Evolutionary conservation across 2,888 invertebrate genomes (phyloP), one percentile per base, ranked within the genome.

Genomic region (Sinotaia quadrata): DNA sequence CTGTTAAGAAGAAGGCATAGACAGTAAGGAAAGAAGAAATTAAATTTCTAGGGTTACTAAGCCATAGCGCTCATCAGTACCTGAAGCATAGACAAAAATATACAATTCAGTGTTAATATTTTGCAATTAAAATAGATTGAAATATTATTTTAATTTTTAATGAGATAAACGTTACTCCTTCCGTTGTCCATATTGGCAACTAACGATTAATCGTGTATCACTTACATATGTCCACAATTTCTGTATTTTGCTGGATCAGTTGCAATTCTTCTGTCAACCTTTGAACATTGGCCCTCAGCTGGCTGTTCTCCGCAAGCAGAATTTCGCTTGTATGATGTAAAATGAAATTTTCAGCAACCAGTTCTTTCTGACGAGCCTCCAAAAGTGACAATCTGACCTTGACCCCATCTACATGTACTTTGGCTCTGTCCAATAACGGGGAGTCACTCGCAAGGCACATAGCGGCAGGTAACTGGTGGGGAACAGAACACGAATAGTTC

Each of bases 401-500:
- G 24, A 36, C 33, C 21, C 49, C 51, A 8, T 34, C n/a, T 4
- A 61, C 61, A 21, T n/a, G 36, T 4, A 61, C 61, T 5, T 10
- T 15, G 3, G 36, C 51, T 7, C 24, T 18, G 4, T 18, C 36
- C 15, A 18, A 51, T 18, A 62, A 31, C 2, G 61, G 51, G 34
- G 61, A 62, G 61, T 15, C 15, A 21, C 44, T n/a, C 3, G 31
- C 34, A 7, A 52, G 24, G 27, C 61, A 62, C 15, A 10, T 3
- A 4, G 27, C 34, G 24, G 36, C 15, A 5, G 24, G 36, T 4
- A 18, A 24, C 10, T 18, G 15, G 47, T n/a, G n/a, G 3, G 21
- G 31, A 4, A 61, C 34, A 15, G 34, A 51, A 24, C 61, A 36
- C 15, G 49, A 21, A 51, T 61, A 61, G 24, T 61, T 33, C 3